These are phyloP conservation scores for Catagonus wagneri DNA, from an alignment of 2,113 vertebrate genomes.

Conservation along the genomic window DNA sequence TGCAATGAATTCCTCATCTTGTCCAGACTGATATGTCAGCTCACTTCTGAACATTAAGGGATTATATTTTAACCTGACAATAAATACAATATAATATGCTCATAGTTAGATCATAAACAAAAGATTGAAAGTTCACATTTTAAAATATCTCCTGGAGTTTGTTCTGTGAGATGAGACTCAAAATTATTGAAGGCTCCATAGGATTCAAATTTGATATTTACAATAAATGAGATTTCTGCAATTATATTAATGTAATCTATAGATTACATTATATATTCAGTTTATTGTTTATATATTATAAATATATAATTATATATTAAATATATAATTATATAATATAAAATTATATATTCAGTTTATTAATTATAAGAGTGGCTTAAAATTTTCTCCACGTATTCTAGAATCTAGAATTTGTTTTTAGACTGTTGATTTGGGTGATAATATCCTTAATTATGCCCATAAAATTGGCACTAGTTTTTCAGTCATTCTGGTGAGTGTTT, in stretches of 20 bases:
- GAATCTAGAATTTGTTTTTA: not conserved
- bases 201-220: not conserved
- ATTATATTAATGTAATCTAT: not conserved
- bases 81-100: not conserved
- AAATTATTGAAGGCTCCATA: not conserved
- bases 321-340: no score
- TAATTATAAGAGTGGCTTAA: not conserved
- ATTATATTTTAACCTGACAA: not conserved
- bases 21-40: not conserved
- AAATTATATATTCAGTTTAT: not conserved
- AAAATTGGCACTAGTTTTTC: not conserved
- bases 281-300: not conserved
- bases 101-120: not conserved
- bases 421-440: conserved; percentile 2
- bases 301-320: no score
- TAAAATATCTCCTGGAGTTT: conserved; percentile 9
- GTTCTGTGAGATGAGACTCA: not conserved
- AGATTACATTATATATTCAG: no score
- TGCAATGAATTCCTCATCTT: not conserved
- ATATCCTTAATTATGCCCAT: not conserved
- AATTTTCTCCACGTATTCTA: not conserved
- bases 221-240: not conserved
- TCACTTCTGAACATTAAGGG: not conserved
- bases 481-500: not conserved
- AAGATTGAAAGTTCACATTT: conserved; percentile 2